phyloP scores from a whole-genome alignment of 2,113 vertebrate species.

The Prochilodus magdalenae region DNA sequence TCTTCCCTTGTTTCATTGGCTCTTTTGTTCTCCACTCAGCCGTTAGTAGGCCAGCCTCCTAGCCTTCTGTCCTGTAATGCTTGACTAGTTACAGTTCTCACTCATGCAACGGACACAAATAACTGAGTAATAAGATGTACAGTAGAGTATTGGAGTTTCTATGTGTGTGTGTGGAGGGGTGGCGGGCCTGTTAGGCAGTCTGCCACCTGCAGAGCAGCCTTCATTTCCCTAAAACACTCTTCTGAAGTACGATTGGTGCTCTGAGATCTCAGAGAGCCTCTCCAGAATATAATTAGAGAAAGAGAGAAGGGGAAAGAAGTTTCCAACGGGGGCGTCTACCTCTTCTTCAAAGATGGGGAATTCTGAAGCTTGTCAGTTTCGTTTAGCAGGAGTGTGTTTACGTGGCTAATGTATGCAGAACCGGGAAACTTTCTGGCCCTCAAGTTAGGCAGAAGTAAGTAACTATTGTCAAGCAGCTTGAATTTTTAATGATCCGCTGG shows the following conservation, averaged over 20 bases:
- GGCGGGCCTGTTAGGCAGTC: background rate
- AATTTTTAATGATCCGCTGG: slow-evolving; percentile 24
- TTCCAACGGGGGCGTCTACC: slow-evolving; percentile 1
- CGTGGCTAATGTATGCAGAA: slow-evolving; percentile 29
- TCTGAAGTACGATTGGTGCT: slow-evolving; percentile 26
- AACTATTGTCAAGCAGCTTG: slow-evolving; percentile 26
- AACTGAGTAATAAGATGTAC: slow-evolving; percentile 36
- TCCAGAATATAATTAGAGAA: slow-evolving; percentile 14
- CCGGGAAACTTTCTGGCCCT: slow-evolving; percentile 2
- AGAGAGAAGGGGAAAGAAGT: slow-evolving; percentile 3
- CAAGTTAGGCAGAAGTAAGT: slow-evolving; percentile 20
- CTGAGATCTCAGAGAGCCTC: background rate
- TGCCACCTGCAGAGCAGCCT: slow-evolving; percentile 21
- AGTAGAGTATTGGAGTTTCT: background rate
- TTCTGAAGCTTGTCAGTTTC: slow-evolving; percentile 29
- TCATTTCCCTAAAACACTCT: slow-evolving; percentile 16
- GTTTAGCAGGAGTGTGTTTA: slow-evolving; percentile 24
- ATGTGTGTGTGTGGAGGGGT: background rate
- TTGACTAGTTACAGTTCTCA: slow-evolving; percentile 7
- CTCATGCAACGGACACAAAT: slow-evolving; percentile 30
- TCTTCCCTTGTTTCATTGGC: slow-evolving; percentile 33
- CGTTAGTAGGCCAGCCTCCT: slow-evolving; percentile 28
- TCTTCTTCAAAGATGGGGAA: slow-evolving; percentile 43
- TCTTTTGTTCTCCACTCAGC: slow-evolving; percentile 57
- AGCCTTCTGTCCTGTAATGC: slow-evolving; percentile 45